A percentile compares a stretch with the other conserved stretches of the same genome.
Conservation (phyloP, 1,140 invertebrate genomes). For the Whitmania pigra region DNA sequence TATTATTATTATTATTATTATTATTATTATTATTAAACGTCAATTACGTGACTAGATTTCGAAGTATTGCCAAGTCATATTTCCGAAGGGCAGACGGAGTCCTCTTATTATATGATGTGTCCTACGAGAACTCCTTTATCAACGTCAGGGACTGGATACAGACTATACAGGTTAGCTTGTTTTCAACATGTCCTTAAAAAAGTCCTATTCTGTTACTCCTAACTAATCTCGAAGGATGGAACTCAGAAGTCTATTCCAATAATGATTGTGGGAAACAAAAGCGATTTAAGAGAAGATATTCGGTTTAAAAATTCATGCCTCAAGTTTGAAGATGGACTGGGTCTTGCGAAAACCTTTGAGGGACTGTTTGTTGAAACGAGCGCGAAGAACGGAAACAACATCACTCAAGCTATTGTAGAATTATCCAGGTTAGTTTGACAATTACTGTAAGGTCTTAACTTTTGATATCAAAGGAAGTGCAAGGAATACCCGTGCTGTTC, state of each 20-base stretch:
- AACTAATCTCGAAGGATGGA: conserved; percentile 30
- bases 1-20: too few relatives aligned
- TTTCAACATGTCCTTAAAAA: neutral
- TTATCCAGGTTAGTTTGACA: conserved; percentile 38
- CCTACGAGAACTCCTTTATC: conserved; percentile 40
- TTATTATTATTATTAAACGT: too few relatives aligned
- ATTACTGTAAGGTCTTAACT: neutral
- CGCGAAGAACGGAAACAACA: conserved; percentile 44
- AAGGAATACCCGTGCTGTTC: neutral
- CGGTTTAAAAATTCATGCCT: conserved; percentile 25
- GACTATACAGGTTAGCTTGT: conserved; percentile 33
- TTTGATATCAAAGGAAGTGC: neutral
- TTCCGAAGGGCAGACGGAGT: conserved; percentile 41
- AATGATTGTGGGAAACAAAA: conserved; percentile 50
- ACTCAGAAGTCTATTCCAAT: conserved; percentile 42
- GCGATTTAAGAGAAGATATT: conserved; percentile 41
- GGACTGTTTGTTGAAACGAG: conserved; percentile 42
- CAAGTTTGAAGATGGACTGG: conserved; percentile 34
- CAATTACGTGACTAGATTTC: conserved; percentile 31
- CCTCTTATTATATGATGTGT: conserved; percentile 38
- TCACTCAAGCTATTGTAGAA: conserved; percentile 42
- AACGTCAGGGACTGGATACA: conserved; percentile 40
- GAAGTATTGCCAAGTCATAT: conserved; percentile 41
- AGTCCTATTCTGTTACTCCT: neutral
- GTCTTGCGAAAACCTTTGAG: conserved; percentile 31